A percentile compares a stretch with the other conserved stretches of the same genome.
Conservation (phyloP, 2,113 vertebrate species). For the Corapipo altera region DNA sequence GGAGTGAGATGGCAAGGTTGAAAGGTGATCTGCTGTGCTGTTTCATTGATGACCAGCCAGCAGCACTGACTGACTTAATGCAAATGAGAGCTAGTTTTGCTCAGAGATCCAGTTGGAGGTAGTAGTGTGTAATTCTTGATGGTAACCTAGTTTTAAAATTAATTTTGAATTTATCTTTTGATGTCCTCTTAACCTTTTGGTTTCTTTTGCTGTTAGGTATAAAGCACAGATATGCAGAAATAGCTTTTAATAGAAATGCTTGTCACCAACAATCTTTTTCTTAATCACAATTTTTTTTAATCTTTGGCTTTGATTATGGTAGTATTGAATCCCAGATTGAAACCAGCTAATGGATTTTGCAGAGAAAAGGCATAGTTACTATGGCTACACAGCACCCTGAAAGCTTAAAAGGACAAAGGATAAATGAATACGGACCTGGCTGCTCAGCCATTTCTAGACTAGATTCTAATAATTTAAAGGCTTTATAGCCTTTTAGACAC, state of each 20-base stretch:
- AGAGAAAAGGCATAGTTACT: slow-evolving; percentile 68
- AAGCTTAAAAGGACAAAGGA: slow-evolving; percentile 72
- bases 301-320: slow-evolving; percentile 63
- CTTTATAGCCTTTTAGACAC: not conserved
- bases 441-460: slow-evolving; percentile 60
- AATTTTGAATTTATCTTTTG: not conserved
- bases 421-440: slow-evolving; percentile 38
- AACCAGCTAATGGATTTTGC: slow-evolving; percentile 65
- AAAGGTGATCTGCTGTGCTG: not conserved
- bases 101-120: not conserved
- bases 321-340: slow-evolving; percentile 37
- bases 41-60: not conserved
- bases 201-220: not conserved
- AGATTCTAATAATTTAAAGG: slow-evolving; percentile 47
- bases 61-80: not conserved
- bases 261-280: slow-evolving; percentile 11
- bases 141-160: not conserved
- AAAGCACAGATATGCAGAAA: not conserved
- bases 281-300: slow-evolving; percentile 17
- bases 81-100: not conserved
- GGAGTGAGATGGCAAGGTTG: not conserved
- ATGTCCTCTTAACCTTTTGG: not conserved
- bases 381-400: slow-evolving; percentile 70
- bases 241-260: not conserved
- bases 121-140: not conserved